These are phyloP conservation scores for Rhyacophila evoluta DNA, from an alignment of 2,888 invertebrate genomes.

Conservation along the genomic window DNA sequence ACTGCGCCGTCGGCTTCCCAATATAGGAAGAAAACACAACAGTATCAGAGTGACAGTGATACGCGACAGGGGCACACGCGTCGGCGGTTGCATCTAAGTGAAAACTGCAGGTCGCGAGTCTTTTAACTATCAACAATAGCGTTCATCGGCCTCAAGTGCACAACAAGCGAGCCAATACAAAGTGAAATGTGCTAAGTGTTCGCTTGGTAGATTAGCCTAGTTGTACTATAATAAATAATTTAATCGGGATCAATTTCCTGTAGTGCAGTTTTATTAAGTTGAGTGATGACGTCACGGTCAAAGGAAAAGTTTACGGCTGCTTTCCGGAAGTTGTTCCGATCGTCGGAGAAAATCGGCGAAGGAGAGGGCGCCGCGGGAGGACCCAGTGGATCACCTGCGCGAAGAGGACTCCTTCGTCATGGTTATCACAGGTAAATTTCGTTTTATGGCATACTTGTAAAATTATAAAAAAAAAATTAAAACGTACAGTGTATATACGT, in stretches of 20 bases:
- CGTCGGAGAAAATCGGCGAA: conserved; percentile 76
- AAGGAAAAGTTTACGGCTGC: conserved; percentile 87
- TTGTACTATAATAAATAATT: too few relatives aligned
- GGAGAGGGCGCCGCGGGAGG: conserved; percentile 70
- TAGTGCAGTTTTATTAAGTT: conserved; percentile 2
- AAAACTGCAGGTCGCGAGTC: background rate
- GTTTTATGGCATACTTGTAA: too few relatives aligned
- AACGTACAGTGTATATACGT: too few relatives aligned
- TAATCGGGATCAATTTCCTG: background rate
- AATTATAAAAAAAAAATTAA: too few relatives aligned
- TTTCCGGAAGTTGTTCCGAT: conserved; percentile 82
- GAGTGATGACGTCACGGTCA: conserved; percentile 80
- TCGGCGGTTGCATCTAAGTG: conserved; percentile 18
- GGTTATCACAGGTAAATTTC: conserved; percentile 62
- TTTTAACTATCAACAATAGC: background rate
- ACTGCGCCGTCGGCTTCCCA: background rate
- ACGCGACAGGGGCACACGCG: background rate
- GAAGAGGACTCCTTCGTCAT: conserved; percentile 65
- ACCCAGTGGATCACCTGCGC: conserved; percentile 73
- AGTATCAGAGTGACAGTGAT: background rate
- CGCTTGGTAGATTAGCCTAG: background rate
- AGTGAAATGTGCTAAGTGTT: background rate
- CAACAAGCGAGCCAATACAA: background rate
- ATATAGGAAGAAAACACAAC: background rate
- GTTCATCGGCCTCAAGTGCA: background rate